phyloP scores from a whole-genome alignment of 2,113 vertebrate species.

The Grantiella picta region DNA sequence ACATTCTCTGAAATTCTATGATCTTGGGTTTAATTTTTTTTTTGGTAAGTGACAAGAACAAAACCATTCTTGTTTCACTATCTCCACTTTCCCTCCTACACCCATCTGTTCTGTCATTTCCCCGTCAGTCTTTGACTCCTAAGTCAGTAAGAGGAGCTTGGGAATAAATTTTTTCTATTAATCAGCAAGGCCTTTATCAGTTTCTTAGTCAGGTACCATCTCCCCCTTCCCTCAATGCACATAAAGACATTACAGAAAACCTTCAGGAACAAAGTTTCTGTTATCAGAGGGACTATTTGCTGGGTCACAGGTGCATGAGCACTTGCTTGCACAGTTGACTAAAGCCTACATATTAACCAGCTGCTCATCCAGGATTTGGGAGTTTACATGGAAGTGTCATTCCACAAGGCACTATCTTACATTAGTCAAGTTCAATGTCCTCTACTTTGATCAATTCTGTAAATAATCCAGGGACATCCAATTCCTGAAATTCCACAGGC shows the following conservation, averaged over 20 bases:
- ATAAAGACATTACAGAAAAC: background rate
- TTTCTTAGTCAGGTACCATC: background rate
- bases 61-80: background rate
- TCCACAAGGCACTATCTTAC: background rate
- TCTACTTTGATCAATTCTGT: background rate
- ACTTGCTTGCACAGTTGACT: background rate
- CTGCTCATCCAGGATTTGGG: background rate
- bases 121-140: background rate
- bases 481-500: background rate
- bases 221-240: background rate
- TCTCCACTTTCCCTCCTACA: background rate
- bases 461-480: background rate
- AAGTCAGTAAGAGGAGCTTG: background rate
- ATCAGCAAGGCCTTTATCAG: background rate
- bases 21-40: background rate
- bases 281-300: background rate
- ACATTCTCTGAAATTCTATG: background rate
- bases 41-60: background rate
- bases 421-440: background rate
- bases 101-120: background rate
- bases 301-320: background rate
- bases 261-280: background rate
- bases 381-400: background rate
- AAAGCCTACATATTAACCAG: slow-evolving; percentile 32
- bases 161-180: background rate